Conservation (phyloP, 2,888 invertebrate genomes). For the Dynastes hyllus region DNA sequence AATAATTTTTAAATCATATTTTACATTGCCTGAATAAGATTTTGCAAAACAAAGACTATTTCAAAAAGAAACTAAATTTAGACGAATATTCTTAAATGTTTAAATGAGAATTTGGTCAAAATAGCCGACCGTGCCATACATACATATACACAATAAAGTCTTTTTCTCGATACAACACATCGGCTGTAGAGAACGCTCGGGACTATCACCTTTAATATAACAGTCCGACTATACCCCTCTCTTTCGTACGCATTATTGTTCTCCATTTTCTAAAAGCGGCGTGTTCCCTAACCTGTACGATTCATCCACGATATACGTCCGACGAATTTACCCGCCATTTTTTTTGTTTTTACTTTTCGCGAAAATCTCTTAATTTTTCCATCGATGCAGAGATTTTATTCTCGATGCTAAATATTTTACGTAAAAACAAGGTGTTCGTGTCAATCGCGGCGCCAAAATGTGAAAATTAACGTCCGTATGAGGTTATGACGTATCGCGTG, state of each 20-base stretch:
- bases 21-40: not conserved
- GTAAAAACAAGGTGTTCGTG: slow-evolving; percentile 27
- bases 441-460: slow-evolving; percentile 17
- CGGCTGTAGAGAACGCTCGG: slow-evolving; percentile 10
- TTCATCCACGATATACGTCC: slow-evolving; percentile 20
- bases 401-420: not conserved
- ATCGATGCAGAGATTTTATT: not conserved
- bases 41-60: slow-evolving; percentile 8
- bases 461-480: not conserved
- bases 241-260: slow-evolving; percentile 41
- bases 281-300: slow-evolving; percentile 18
- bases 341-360: not conserved
- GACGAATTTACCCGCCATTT: slow-evolving; percentile 37
- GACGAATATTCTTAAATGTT: slow-evolving; percentile 1
- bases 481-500: slow-evolving; percentile 37
- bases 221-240: slow-evolving; percentile 47
- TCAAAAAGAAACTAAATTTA: not conserved
- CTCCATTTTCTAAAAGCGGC: slow-evolving; percentile 43
- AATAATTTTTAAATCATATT: not conserved
- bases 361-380: not conserved
- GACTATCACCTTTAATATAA: slow-evolving; percentile 50
- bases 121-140: slow-evolving; percentile 11
- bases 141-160: slow-evolving; percentile 5
- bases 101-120: slow-evolving; percentile 13
- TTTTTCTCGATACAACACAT: slow-evolving; percentile 34